phyloP scores from a whole-genome alignment of 1,140 invertebrate genomes.

The Thrips palmi region DNA sequence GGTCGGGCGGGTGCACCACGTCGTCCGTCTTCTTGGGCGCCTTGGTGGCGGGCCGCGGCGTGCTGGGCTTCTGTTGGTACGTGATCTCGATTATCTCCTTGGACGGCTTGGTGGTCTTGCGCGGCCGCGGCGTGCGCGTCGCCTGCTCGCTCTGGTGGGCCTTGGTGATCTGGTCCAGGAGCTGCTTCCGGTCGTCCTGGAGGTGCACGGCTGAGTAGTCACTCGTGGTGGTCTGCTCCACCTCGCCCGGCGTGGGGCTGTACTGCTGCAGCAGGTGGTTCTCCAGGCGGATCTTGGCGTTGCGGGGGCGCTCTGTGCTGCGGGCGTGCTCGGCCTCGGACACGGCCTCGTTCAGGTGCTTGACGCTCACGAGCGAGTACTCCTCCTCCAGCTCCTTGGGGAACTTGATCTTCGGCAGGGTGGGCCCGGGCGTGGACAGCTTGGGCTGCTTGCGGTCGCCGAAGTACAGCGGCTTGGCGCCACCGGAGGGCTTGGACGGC shows the following conservation, averaged over 20 bases:
- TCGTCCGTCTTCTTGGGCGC: slow-evolving; percentile 29
- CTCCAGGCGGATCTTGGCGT: too few species aligned
- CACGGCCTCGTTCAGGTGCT: too few species aligned
- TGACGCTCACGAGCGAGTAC: too few species aligned
- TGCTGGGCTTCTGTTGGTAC: slow-evolving; percentile 25
- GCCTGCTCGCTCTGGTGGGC: slow-evolving; percentile 23
- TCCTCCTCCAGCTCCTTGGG: too few species aligned
- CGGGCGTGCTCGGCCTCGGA: too few species aligned
- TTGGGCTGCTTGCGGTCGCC: slow-evolving; percentile 2
- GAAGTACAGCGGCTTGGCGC: not conserved
- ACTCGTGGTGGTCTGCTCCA: too few species aligned
- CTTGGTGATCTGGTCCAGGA: slow-evolving; percentile 24
- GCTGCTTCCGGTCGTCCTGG: too few species aligned
- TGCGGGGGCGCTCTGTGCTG: too few species aligned
- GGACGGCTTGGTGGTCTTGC: slow-evolving; percentile 13
- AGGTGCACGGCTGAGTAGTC: too few species aligned
- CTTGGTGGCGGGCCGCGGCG: slow-evolving; percentile 24
- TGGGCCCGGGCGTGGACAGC: slow-evolving; percentile 6
- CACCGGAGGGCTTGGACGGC: slow-evolving; percentile 4
- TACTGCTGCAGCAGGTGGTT: too few species aligned
- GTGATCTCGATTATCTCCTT: slow-evolving; percentile 16
- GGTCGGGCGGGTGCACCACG: slow-evolving; percentile 27
- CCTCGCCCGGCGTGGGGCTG: too few species aligned
- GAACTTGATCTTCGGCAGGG: too few species aligned
- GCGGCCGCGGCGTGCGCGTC: slow-evolving; percentile 13